Percentiles rank a stretch among this genome's conserved stretches.
phyloP scores from a whole-genome alignment of 2,797 vertebrate genomes.

The Taeniopygia guttata region DNA sequence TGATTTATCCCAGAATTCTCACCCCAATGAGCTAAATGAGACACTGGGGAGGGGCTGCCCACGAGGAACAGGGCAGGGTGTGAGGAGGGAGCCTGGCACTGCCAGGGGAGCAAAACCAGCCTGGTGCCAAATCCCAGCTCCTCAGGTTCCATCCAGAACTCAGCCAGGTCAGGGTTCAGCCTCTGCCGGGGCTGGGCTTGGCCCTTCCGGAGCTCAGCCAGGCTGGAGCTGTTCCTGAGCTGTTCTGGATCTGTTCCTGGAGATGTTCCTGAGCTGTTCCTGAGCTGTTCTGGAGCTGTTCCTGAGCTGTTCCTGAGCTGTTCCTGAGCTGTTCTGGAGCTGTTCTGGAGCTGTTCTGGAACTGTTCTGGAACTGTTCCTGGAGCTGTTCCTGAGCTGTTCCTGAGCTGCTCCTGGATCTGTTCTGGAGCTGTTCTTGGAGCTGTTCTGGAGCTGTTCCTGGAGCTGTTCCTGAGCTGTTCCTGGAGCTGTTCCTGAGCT shows the following conservation, averaged over 20 bases:
- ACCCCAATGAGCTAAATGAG: background rate
- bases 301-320: no score
- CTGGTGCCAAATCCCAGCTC: background rate
- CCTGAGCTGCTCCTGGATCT: no score
- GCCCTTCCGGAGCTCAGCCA: accelerated
- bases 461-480: no score
- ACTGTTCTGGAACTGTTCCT: no score
- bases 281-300: background rate
- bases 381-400: background rate
- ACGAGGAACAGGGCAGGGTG: no score
- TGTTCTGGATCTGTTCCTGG: background rate
- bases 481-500: no score
- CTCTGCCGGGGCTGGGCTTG: accelerated
- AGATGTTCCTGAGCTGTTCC: background rate
- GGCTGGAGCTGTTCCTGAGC: background rate
- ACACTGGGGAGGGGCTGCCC: accelerated
- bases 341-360: no score
- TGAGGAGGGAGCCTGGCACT: accelerated
- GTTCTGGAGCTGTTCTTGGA: no score
- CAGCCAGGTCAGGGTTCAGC: background rate
- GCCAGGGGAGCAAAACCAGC: background rate
- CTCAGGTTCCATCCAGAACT: accelerated
- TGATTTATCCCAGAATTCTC: background rate
- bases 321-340: no score
- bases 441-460: no score